Evolutionary conservation across 2,888 invertebrate genomes (phyloP).

Genomic region (Erebia aethiops): DNA sequence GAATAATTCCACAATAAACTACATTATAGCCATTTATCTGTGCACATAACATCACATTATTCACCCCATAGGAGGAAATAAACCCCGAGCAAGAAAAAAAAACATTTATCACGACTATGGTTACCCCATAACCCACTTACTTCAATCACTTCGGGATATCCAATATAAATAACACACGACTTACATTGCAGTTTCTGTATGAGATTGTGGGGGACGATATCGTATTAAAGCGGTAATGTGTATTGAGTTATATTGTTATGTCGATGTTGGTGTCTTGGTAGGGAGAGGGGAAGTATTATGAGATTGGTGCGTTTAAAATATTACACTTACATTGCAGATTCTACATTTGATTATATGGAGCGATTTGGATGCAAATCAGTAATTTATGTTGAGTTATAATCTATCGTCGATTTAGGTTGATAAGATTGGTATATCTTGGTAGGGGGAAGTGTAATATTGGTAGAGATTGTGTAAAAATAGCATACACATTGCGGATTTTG

Average conservation of each 20-base stretch:
- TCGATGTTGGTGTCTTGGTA: constrained; percentile 11
- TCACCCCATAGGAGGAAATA: constrained; percentile 30
- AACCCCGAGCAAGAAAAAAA: constrained; percentile 29
- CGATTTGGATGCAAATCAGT: constrained; percentile 10
- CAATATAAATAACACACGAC: background rate
- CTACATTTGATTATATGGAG: background rate
- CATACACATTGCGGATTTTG: constrained; percentile 1
- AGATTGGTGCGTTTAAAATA: background rate
- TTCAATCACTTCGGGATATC: constrained; percentile 2
- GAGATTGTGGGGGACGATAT: constrained; percentile 8
- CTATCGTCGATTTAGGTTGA: constrained; percentile 1
- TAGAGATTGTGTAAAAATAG: background rate
- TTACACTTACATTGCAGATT: constrained; percentile 3
- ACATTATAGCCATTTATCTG: constrained; percentile 16
- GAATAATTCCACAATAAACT: constrained; percentile 24
- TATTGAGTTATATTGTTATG: constrained; percentile 5
- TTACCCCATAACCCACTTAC: constrained; percentile 24
- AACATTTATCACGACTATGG: constrained; percentile 29
- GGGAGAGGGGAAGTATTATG: background rate
- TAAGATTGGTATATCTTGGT: background rate
- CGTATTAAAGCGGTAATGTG: constrained; percentile 22
- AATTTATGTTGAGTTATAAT: constrained; percentile 23
- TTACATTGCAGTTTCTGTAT: constrained; percentile 20
- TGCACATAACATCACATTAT: constrained; percentile 27
- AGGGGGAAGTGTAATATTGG: background rate